Percentiles rank a stretch among this genome's conserved stretches.
phyloP scores from a whole-genome alignment of 2,888 invertebrate species.

The Strigamia transsilvanica region DNA sequence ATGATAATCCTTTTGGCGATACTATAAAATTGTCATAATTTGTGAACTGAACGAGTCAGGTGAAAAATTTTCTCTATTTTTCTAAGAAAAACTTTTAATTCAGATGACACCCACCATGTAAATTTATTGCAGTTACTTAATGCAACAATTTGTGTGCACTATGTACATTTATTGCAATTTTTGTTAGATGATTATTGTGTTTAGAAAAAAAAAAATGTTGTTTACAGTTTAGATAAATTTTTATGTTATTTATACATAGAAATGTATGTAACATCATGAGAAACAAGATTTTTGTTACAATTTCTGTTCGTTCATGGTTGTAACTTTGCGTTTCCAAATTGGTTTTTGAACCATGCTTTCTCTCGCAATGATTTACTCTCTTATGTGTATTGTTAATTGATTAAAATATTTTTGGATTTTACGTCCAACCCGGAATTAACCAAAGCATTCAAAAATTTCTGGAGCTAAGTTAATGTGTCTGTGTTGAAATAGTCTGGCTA shows the following conservation, averaged over 20 bases:
- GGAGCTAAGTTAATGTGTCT: neutral
- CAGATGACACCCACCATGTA: conserved; percentile 32
- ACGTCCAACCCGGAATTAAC: neutral
- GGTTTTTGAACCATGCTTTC: neutral
- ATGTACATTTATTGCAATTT: conserved; percentile 41
- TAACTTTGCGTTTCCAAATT: conserved; percentile 5
- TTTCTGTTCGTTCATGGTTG: neutral
- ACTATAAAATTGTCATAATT: conserved; percentile 24
- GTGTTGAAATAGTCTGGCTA: too few relatives aligned
- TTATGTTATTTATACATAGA: conserved; percentile 33
- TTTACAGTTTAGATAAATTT: conserved; percentile 32
- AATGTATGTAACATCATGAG: conserved; percentile 38
- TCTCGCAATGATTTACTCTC: neutral
- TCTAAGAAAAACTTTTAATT: conserved; percentile 20
- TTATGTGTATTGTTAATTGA: conserved; percentile 35
- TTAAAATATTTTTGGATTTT: conserved; percentile 40
- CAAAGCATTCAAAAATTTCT: neutral
- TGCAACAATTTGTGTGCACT: conserved; percentile 30
- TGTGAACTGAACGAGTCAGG: neutral
- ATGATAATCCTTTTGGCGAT: conserved; percentile 9
- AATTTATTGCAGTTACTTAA: conserved; percentile 43
- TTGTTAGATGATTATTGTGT: conserved; percentile 26
- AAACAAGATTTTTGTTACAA: conserved; percentile 35
- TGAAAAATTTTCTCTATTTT: conserved; percentile 38
- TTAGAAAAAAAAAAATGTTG: conserved; percentile 32